phyloP scores from a whole-genome alignment of 2,888 invertebrate genomes.

The Caenorhabditis parvicauda region DNA sequence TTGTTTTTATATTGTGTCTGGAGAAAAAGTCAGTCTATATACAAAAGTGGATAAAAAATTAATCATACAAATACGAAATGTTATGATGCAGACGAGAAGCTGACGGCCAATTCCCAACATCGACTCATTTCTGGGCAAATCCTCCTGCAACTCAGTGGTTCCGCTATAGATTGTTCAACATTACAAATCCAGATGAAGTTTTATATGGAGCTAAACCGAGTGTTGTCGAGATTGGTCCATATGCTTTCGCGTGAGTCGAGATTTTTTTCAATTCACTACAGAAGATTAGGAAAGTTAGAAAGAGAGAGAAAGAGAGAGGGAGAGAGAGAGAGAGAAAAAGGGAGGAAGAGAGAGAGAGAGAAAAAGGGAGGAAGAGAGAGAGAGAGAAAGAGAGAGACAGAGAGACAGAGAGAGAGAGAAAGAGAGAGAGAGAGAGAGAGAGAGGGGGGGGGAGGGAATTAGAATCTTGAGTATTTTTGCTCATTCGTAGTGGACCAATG shows the following conservation, averaged over 20 bases:
- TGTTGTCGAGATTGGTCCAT: constrained; percentile 37
- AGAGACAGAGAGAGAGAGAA: constrained; percentile 1
- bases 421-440: constrained; percentile 4
- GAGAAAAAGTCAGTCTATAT: too few relatives aligned
- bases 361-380: constrained; percentile 3
- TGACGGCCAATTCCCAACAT: constrained; percentile 30
- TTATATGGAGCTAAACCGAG: constrained; percentile 33
- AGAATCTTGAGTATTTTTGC: constrained; percentile 1
- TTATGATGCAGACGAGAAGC: constrained; percentile 16
- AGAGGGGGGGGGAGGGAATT: background rate
- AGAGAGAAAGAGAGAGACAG: constrained; percentile 1
- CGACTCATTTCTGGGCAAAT: constrained; percentile 32
- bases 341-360: background rate
- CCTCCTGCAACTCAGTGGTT: constrained; percentile 30
- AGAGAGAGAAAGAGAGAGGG: constrained; percentile 10
- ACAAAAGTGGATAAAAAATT: too few relatives aligned
- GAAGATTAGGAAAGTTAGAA: too few relatives aligned
- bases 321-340: constrained; percentile 2
- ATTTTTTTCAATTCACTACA: too few relatives aligned
- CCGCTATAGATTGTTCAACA: constrained; percentile 31
- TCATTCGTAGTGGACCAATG: constrained; percentile 3
- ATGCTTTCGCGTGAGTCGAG: constrained; percentile 39
- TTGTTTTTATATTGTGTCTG: too few relatives aligned
- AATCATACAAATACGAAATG: background rate
- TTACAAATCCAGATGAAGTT: constrained; percentile 44